phyloP scores from a whole-genome alignment of 2,797 vertebrate species.

The Sebastes nivosus region DNA sequence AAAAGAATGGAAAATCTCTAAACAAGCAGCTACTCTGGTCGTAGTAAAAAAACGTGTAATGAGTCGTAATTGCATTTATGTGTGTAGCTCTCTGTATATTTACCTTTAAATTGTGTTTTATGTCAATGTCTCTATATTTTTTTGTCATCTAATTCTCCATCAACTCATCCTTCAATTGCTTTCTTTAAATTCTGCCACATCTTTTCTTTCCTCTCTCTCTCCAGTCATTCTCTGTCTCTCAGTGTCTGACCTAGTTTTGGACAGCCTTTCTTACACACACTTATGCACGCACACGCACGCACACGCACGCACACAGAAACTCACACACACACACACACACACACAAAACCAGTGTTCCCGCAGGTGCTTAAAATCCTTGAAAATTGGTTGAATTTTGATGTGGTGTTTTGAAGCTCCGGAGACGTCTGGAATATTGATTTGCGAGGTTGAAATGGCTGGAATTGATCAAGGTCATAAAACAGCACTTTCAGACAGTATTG shows the following conservation, averaged over 20 bases:
- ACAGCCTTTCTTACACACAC: constrained; percentile 33
- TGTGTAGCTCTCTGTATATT: background rate
- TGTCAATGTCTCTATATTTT: constrained; percentile 2
- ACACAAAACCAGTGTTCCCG: constrained; percentile 20
- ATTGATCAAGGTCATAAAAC: constrained; percentile 59
- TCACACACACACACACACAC: background rate
- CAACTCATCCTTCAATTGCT: constrained; percentile 33
- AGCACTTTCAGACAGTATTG: constrained; percentile 38
- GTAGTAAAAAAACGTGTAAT: background rate
- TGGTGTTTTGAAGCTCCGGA: constrained; percentile 35
- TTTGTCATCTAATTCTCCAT: constrained; percentile 19
- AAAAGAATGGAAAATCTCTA: constrained; percentile 15
- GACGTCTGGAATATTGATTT: constrained; percentile 47
- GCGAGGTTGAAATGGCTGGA: constrained; percentile 29
- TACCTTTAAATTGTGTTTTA: constrained; percentile 22
- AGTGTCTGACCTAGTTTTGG: constrained; percentile 73
- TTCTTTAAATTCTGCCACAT: constrained; percentile 25
- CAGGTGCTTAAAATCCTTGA: constrained; percentile 65
- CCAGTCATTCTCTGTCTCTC: constrained; percentile 48
- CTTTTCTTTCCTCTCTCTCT: constrained; percentile 17
- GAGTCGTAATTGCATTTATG: background rate
- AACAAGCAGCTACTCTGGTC: constrained; percentile 14
- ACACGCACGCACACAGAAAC: background rate
- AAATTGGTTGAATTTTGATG: constrained; percentile 49
- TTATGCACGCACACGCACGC: constrained; percentile 6